Percentiles rank a stretch among this genome's conserved stretches.
These are phyloP conservation scores for Hypothenemus hampei DNA, from an alignment of 1,140 invertebrate genomes.

Conservation along the genomic window DNA sequence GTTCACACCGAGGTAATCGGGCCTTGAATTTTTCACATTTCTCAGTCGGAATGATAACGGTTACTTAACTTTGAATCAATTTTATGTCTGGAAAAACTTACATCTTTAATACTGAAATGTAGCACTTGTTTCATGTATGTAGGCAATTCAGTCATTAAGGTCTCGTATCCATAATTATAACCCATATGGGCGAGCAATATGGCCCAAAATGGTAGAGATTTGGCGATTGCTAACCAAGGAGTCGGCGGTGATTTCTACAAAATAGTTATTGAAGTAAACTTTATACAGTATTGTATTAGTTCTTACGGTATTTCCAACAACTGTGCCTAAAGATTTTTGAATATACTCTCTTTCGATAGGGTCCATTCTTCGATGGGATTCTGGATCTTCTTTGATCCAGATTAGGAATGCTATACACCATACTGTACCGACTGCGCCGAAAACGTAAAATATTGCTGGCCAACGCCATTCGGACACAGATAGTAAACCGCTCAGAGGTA, in stretches of 20 bases:
- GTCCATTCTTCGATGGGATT: slow-evolving; percentile 70
- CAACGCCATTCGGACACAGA: slow-evolving; percentile 74
- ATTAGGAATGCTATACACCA: slow-evolving; percentile 83
- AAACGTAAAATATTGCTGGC: slow-evolving; percentile 89
- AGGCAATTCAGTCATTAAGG: slow-evolving; percentile 89
- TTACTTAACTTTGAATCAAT: no score
- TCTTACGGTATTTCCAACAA: slow-evolving; percentile 64
- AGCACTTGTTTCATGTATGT: slow-evolving; percentile 95
- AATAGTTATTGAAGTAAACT: neutral
- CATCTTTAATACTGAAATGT: slow-evolving; percentile 85
- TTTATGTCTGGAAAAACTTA: no score
- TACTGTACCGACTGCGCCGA: slow-evolving; percentile 72
- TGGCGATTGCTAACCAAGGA: slow-evolving; percentile 79
- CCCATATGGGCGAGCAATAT: slow-evolving; percentile 80
- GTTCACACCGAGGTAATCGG: no score
- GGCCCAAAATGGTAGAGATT: slow-evolving; percentile 79
- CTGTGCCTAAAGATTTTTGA: slow-evolving; percentile 70
- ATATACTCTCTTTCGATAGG: slow-evolving; percentile 86
- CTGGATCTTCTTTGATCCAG: slow-evolving; percentile 77
- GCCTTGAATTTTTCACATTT: no score
- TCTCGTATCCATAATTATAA: slow-evolving; percentile 86
- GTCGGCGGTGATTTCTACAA: slow-evolving; percentile 75
- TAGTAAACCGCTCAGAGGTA: slow-evolving; percentile 77
- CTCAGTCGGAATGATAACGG: no score
- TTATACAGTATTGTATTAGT: neutral